Evolutionary conservation across 2,797 vertebrate genomes (phyloP), one percentile per base, ranked within the genome.

Genomic region (Lithobates sylvaticus): DNA sequence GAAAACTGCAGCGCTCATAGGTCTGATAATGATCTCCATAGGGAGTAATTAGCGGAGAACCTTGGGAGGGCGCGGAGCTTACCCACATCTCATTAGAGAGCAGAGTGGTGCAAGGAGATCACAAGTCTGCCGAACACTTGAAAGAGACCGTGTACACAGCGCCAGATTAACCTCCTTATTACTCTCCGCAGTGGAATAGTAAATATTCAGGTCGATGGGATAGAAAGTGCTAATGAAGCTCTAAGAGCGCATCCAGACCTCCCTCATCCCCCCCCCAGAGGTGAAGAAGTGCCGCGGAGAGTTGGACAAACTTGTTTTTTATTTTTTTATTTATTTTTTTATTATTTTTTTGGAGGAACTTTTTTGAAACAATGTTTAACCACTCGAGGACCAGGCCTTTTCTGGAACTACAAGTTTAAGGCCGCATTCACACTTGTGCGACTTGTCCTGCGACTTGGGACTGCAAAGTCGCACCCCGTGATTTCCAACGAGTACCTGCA

Each of bases 31-130:
- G 29, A 86, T 81, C 78, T 86, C 84, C 84, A 12, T 50, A 7
- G 78, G 84, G 84, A 86, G 78, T 81, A 81, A 86, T 86, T 86
- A 86, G 71, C 65, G 2, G 36, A 61, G 78, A 61, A 65, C 71
- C 39, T 26, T 75, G 21, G 70, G 80, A 39, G 23, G 61, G 21
- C 69, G 18, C 23, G 23, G 64, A 72, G 29, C 83, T 72, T 29
- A 47, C 68, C 69, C 50, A 78, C 69, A 84, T 27, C n/a, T 80
- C 42, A 76, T 86, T 76, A 81, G 18, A 74, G 75, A 76, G 71
- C 10, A 78, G 42, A 36, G 13, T 58, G 36, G 58, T 44, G 77
- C 27, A 42, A 68, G 39, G 10, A 76, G 47, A 86, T 86, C 77
- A 69, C 78, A 73, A 80, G 70, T 26, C 82, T 76, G 27, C 26